Evolutionary conservation across 2,888 invertebrate genomes (phyloP).

Genomic region (Camponotus fellah): DNA sequence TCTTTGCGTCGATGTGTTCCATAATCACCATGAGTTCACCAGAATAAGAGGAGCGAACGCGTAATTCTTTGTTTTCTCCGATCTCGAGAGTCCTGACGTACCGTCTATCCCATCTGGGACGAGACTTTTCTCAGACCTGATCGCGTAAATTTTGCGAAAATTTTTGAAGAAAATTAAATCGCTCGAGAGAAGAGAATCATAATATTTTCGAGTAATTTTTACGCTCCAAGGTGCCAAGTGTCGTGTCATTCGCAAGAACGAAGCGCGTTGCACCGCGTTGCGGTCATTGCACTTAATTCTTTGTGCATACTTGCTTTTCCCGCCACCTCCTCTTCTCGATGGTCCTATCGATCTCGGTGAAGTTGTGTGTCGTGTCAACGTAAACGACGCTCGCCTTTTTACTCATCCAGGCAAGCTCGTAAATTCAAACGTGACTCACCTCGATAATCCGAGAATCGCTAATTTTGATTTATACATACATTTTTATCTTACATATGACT

Average conservation of each 20-base stretch:
- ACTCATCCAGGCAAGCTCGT: conserved; percentile 5
- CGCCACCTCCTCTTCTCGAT: conserved; percentile 31
- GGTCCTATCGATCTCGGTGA: conserved; percentile 44
- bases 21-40: conserved; percentile 39
- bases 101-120: neutral
- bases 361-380: conserved; percentile 35
- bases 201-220: conserved; percentile 3
- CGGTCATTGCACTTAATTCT: conserved; percentile 51
- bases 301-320: conserved; percentile 45
- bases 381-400: conserved; percentile 29
- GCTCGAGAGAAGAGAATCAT: neutral
- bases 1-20: conserved; percentile 43
- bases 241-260: conserved; percentile 13
- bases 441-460: conserved; percentile 12
- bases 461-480: conserved; percentile 21
- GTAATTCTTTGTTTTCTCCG: conserved; percentile 22
- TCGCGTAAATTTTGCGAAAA: neutral
- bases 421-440: conserved; percentile 32
- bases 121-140: neutral
- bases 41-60: neutral
- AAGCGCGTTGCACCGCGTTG: neutral
- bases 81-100: neutral
- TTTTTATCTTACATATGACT: neutral
- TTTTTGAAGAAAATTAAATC: neutral
- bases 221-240: too few species aligned